Percentiles rank a stretch among this genome's conserved stretches.
Evolutionary conservation across 2,888 invertebrate genomes (phyloP).

Genomic region (Thereva unica): DNA sequence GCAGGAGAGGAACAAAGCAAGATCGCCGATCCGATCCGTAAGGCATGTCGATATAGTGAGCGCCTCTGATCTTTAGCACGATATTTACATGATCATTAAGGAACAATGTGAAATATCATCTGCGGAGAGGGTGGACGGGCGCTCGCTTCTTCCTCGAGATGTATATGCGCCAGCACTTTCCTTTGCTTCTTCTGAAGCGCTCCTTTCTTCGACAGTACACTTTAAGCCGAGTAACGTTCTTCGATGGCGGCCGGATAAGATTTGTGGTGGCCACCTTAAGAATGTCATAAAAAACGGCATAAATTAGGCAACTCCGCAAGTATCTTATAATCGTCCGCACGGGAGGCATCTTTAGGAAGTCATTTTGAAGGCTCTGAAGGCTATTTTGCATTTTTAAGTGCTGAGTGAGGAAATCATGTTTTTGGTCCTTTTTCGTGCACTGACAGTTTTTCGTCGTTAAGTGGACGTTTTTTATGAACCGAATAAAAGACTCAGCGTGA

Average conservation of each 20-base stretch:
- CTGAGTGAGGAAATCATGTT: no score
- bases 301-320: constrained; percentile 9
- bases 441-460: no score
- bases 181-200: background rate
- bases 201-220: constrained; percentile 15
- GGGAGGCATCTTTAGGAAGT: no score
- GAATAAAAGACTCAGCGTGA: no score
- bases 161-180: constrained; percentile 8
- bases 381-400: no score
- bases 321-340: no score
- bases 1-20: constrained; percentile 14
- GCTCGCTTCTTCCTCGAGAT: background rate
- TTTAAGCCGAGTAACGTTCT: background rate
- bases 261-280: constrained; percentile 23
- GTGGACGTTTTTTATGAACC: no score
- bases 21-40: constrained; percentile 14
- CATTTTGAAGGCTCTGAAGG: no score
- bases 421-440: no score
- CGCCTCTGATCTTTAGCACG: constrained; percentile 34
- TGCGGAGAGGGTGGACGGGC: constrained; percentile 9
- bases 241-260: background rate
- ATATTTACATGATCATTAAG: constrained; percentile 35
- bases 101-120: constrained; percentile 26
- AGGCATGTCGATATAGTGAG: constrained; percentile 16
- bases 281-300: constrained; percentile 20